A percentile compares a stretch with the other conserved stretches of the same genome.
These are phyloP conservation scores for Zaprionus obscuricornis DNA, from an alignment of 2,888 invertebrate species.

Conservation along the genomic window DNA sequence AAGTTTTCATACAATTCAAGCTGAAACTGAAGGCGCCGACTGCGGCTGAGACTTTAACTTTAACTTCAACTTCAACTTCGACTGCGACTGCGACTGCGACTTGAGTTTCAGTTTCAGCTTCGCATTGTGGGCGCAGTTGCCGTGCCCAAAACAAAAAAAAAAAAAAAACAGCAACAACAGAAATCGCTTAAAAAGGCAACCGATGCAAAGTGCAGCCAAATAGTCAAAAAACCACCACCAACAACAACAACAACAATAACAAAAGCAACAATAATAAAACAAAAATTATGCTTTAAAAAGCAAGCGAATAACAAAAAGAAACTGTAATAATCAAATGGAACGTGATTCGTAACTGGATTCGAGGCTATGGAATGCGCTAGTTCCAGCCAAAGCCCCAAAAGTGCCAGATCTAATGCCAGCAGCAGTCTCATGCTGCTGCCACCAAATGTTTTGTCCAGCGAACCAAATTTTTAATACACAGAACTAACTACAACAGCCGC, in stretches of 20 bases:
- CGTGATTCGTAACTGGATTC: constrained; percentile 60
- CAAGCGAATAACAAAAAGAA: constrained; percentile 25
- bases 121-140: constrained; percentile 52
- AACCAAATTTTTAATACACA: constrained; percentile 57
- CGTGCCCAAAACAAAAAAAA: constrained; percentile 37
- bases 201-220: constrained; percentile 47
- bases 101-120: too few species aligned
- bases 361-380: constrained; percentile 38
- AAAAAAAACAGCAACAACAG: constrained; percentile 13
- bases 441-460: too few species aligned
- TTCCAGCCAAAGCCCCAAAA: not conserved
- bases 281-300: constrained; percentile 48
- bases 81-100: too few species aligned
- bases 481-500: constrained; percentile 50
- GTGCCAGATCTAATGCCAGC: not conserved
- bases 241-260: constrained; percentile 30
- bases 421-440: constrained; percentile 29
- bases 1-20: constrained; percentile 36
- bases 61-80: too few species aligned
- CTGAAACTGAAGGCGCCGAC: too few species aligned
- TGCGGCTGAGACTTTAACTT: too few species aligned
- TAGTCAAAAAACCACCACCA: too few species aligned
- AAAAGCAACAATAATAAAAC: constrained; percentile 26
- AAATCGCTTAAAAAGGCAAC: constrained; percentile 31
- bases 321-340: constrained; percentile 61